Percentiles rank a stretch among this genome's conserved stretches.
Evolutionary conservation across 2,888 invertebrate genomes (phyloP).

Genomic region (Tachystola acroxantha): DNA sequence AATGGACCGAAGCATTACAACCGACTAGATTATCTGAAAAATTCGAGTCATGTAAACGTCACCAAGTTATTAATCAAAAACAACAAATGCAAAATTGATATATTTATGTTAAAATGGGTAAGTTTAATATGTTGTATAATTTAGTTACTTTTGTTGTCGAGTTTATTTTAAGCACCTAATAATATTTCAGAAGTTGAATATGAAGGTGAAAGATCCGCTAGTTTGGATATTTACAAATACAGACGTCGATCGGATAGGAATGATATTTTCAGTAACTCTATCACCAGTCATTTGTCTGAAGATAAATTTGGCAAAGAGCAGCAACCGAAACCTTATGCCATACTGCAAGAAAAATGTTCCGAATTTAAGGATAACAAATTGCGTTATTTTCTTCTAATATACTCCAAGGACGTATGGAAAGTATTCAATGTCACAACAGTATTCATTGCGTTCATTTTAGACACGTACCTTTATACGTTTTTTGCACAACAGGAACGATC

Average conservation of each 20-base stretch:
- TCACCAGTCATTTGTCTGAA: not conserved
- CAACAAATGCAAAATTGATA: too few relatives aligned
- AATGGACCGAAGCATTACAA: too few relatives aligned
- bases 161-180: too few relatives aligned
- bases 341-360: slow-evolving; percentile 53
- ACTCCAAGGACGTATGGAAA: slow-evolving; percentile 57
- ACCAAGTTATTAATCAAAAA: too few relatives aligned
- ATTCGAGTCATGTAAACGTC: too few relatives aligned
- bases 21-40: too few relatives aligned
- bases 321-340: slow-evolving; percentile 52
- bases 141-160: too few relatives aligned
- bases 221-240: slow-evolving; percentile 50
- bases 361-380: slow-evolving; percentile 56
- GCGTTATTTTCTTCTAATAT: slow-evolving; percentile 50
- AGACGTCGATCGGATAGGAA: slow-evolving; percentile 35
- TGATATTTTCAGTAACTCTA: slow-evolving; percentile 26
- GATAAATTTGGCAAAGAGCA: not conserved
- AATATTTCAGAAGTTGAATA: slow-evolving; percentile 20
- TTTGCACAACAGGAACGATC: slow-evolving; percentile 34
- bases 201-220: slow-evolving; percentile 14
- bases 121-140: not conserved
- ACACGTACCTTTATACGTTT: slow-evolving; percentile 61
- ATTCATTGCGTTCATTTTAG: slow-evolving; percentile 53
- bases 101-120: not conserved
- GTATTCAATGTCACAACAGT: slow-evolving; percentile 48